A percentile compares a stretch with the other conserved stretches of the same genome.
Conservation (phyloP, 2,888 invertebrate genomes). For the Ptychoptera contaminata region DNA sequence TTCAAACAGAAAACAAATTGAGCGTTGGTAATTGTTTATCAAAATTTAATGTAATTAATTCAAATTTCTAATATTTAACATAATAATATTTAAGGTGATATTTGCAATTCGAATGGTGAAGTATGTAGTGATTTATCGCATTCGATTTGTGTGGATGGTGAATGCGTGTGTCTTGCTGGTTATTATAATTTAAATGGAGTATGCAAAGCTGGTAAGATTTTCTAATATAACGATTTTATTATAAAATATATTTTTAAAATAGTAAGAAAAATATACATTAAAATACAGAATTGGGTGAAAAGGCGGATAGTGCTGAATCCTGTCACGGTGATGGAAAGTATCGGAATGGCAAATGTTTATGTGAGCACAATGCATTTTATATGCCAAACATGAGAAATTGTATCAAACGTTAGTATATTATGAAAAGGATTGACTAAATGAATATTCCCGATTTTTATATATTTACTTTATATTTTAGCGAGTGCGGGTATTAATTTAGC, state of each 20-base stretch:
- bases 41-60: neutral
- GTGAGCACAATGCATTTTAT: constrained; percentile 26
- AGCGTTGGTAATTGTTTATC: neutral
- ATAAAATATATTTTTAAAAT: neutral
- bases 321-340: constrained; percentile 19
- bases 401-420: constrained; percentile 23
- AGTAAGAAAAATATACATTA: neutral
- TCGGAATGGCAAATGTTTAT: constrained; percentile 21
- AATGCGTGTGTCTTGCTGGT: constrained; percentile 24
- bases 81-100: constrained; percentile 5
- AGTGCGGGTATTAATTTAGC: constrained; percentile 23
- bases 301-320: constrained; percentile 23
- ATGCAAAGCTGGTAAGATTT: constrained; percentile 24
- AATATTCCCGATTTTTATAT: neutral
- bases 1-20: neutral
- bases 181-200: constrained; percentile 22
- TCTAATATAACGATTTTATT: neutral
- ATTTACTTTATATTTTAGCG: constrained; percentile 7
- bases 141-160: constrained; percentile 23
- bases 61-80: neutral
- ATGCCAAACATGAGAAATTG: constrained; percentile 23
- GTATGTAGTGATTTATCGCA: constrained; percentile 22
- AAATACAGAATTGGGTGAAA: constrained; percentile 24
- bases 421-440: neutral
- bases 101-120: constrained; percentile 11